Base-by-base conservation (phyloP, 2,888 invertebrate species). In the Aphelenchoides bicaudatus region DNA sequence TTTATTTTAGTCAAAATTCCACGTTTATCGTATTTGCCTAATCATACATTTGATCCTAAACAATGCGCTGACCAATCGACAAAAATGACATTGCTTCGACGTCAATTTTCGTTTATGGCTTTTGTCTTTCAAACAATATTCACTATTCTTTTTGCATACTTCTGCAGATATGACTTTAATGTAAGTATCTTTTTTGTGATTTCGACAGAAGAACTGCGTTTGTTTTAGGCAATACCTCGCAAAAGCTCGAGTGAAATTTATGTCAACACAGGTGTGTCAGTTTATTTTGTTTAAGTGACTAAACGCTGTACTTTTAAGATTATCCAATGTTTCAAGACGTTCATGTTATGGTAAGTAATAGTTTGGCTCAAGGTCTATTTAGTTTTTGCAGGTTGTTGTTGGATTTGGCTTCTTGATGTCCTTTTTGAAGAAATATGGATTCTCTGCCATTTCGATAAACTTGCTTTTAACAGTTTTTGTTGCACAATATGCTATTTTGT, bases 361-460 rank as follows among this genome's bases (percentile, higher is more conserved):
- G n/a, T n/a, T n/a, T n/a, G n/a, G n/a, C n/a, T n/a, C n/a, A n/a
- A n/a, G n/a, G n/a, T 68, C 73, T n/a, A 56, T n/a, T n/a, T n/a
- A n/a, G n/a, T n/a, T n/a, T n/a, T n/a, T n/a, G n/a, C n/a, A n/a
- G n/a, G 59, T 56, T 66, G 71, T 51, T 69, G 73, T 76, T 30
- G 76, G 76, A 3, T 74, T 74, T 59, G 76, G 76, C 2, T 76
- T 75, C 55, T 60, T 76, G 2, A 74, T 76, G 73, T 71, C 75
- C 1, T 77, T 77, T 58, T 56, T 77, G 25, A 75, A 74, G 47
- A 48, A 87, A 72, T 94, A 94, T 80, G 88, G 90, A 59, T 91
- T 88, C 84, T 88, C 90, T 70, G 87, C 90, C 0, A 85, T 92
- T 0, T 91, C 91, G 0, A 86, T 90, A 78, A 91, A 91, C 78